These are phyloP conservation scores for Lagodon rhomboides DNA, from an alignment of 2,797 vertebrate species.

Conservation along the genomic window DNA sequence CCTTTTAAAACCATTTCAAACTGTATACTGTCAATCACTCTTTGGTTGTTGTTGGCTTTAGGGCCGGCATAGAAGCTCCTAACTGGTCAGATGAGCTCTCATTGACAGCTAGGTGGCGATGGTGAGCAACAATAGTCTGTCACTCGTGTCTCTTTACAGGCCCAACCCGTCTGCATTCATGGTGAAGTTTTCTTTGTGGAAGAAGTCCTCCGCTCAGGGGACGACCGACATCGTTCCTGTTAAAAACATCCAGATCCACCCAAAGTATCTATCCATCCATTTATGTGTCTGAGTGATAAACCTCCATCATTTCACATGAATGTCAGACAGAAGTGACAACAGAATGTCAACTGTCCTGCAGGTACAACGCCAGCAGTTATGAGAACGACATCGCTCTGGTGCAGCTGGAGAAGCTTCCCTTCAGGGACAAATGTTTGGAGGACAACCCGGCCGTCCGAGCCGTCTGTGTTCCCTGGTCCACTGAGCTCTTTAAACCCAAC, in stretches of 20 bases:
- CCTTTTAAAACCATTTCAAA: too few species aligned
- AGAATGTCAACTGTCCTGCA: conserved; percentile 11
- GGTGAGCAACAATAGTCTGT: background rate
- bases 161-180: conserved; percentile 76
- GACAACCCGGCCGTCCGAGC: conserved; percentile 75
- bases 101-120: too few species aligned
- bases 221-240: conserved; percentile 75
- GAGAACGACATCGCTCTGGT: conserved; percentile 96
- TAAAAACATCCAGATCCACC: conserved; percentile 86
- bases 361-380: conserved; percentile 84
- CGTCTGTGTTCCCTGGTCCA: conserved; percentile 92
- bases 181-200: conserved; percentile 88
- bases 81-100: too few species aligned
- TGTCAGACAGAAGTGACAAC: too few species aligned
- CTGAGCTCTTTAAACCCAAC: conserved; percentile 85
- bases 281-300: background rate
- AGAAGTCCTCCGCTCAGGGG: conserved; percentile 21
- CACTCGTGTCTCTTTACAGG: conserved; percentile 71
- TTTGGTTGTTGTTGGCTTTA: too few species aligned
- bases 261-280: conserved; percentile 38
- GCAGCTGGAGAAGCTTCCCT: conserved; percentile 76
- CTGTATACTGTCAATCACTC: too few species aligned
- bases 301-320: too few species aligned
- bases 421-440: conserved; percentile 61
- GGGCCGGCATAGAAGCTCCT: too few species aligned